phyloP scores from a whole-genome alignment of 37 sponge, comb jelly and placozoan species.

The Chondrilla cf. caribensis region DNA sequence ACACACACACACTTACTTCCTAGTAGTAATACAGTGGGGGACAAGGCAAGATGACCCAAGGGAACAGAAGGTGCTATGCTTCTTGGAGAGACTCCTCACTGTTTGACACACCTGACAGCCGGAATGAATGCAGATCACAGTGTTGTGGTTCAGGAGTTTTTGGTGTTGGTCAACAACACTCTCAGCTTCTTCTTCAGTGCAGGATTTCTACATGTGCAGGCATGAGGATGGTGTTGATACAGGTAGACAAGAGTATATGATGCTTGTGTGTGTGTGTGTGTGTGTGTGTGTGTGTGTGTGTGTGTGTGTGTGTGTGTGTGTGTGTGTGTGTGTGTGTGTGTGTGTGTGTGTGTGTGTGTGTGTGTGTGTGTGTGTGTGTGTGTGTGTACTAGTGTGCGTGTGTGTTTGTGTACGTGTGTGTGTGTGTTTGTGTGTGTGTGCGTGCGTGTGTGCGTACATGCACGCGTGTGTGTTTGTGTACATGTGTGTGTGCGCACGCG shows the following conservation, averaged over 20 bases:
- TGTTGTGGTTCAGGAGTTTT: too few species aligned
- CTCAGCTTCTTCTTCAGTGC: too few species aligned
- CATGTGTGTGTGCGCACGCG: neutral
- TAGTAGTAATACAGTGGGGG: too few species aligned
- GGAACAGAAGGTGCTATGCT: neutral
- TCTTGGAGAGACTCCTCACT: neutral
- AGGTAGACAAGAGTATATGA: too few species aligned
- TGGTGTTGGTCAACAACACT: too few species aligned
- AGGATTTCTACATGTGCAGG: neutral
- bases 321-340: neutral
- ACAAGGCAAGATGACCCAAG: neutral
- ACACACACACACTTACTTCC: slow-evolving; percentile 26
- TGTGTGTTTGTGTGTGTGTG: slow-evolving; percentile 16
- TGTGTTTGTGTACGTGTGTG: slow-evolving; percentile 7
- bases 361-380: neutral
- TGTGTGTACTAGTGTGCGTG: neutral
- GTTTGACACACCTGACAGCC: neutral
- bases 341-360: slow-evolving; percentile 10
- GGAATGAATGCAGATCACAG: neutral
- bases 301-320: neutral
- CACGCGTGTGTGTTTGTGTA: neutral
- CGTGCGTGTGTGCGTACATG: neutral
- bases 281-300: too few species aligned
- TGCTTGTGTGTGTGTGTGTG: too few species aligned
- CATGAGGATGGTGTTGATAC: neutral